Conservation (phyloP, 1,140 invertebrate genomes). For the Temnothorax nylanderi region DNA sequence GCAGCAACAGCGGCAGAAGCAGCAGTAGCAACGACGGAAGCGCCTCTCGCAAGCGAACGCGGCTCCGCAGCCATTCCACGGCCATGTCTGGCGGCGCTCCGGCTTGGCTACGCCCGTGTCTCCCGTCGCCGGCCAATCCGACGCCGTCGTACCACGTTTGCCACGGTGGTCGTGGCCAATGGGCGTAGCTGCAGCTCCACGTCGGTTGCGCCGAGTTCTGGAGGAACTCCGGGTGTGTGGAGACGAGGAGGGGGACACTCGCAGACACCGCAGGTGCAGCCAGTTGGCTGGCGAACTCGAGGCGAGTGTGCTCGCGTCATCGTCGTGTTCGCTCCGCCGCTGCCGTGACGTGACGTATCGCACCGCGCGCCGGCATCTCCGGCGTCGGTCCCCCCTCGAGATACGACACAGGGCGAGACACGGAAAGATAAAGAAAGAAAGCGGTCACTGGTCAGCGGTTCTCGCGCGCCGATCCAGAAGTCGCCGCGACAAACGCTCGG, state of each 20-base stretch:
- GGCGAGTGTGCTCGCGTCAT: slow-evolving; percentile 78
- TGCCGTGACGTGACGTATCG: slow-evolving; percentile 53
- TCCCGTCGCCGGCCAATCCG: slow-evolving; percentile 66
- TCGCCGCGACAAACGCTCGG: neutral
- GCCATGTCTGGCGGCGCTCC: slow-evolving; percentile 74
- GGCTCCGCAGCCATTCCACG: slow-evolving; percentile 81
- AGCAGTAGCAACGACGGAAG: slow-evolving; percentile 61
- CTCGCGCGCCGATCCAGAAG: slow-evolving; percentile 12
- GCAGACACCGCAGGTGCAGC: slow-evolving; percentile 76
- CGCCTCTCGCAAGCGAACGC: slow-evolving; percentile 66
- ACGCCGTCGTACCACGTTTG: slow-evolving; percentile 42
- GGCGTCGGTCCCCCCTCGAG: neutral
- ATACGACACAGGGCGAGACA: neutral
- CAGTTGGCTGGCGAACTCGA: slow-evolving; percentile 82
- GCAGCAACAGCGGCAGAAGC: slow-evolving; percentile 66
- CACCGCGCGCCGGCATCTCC: slow-evolving; percentile 54
- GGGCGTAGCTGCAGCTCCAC: slow-evolving; percentile 71
- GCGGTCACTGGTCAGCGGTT: slow-evolving; percentile 36
- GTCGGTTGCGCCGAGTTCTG: slow-evolving; percentile 48
- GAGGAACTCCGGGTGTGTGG: neutral
- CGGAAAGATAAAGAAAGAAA: slow-evolving; percentile 47
- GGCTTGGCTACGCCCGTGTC: slow-evolving; percentile 73
- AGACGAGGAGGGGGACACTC: slow-evolving; percentile 55
- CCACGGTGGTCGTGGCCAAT: slow-evolving; percentile 72
- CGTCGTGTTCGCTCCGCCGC: slow-evolving; percentile 46